Base-by-base conservation (phyloP, 2,113 vertebrate genomes). In the Gasterosteus nipponicus region DNA sequence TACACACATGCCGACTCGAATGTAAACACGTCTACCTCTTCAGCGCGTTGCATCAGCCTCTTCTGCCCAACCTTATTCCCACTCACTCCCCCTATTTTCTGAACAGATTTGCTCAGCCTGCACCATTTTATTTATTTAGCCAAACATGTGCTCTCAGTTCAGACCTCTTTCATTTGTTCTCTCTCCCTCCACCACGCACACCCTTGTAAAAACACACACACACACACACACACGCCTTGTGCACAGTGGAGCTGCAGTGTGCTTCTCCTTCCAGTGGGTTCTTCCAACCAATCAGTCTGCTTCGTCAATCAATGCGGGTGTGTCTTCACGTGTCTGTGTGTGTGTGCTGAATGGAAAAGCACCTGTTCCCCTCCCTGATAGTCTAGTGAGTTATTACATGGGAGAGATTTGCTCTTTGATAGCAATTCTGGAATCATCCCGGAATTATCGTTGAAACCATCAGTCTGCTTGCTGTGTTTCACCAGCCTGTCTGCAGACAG, bases 51-150 rank as follows among this genome's bases (percentile, higher is more conserved):
- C 54, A 57, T 57, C 11, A 35, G 47, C 39, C 14, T 33, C 14
- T 61, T 26, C 47, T 66, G 53, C 51, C 1, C 4, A 58, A 72
- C 60, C 35, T 22, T 62, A 38, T 19, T 70, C 18, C 56, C 44
- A 31, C 14, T 57, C 59, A 18, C 64, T 58, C 57, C 29, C 2
- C 35, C 46, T 59, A 58, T 26, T 56, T 56, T 79, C 51, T 59
- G 35, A 57, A 47, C 46, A 66, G 69, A 79, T 84, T 77, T 82
- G 65, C 79, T 87, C 61, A 84, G 73, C 67, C 47, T 69, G 39
- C 51, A 73, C 47, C 58, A 35, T 75, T 86, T 89, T 64, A 85
- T 84, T 90, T 85, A 87, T 89, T 84, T 64, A 87, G 70, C 62
- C 0, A 31, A 86, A 79, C 67, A 65, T 53, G 47, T 65, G 26